Percentiles rank a stretch among this genome's conserved stretches.
Evolutionary conservation across 2,797 vertebrate species (phyloP).

Genomic region (Avahi laniger): DNA sequence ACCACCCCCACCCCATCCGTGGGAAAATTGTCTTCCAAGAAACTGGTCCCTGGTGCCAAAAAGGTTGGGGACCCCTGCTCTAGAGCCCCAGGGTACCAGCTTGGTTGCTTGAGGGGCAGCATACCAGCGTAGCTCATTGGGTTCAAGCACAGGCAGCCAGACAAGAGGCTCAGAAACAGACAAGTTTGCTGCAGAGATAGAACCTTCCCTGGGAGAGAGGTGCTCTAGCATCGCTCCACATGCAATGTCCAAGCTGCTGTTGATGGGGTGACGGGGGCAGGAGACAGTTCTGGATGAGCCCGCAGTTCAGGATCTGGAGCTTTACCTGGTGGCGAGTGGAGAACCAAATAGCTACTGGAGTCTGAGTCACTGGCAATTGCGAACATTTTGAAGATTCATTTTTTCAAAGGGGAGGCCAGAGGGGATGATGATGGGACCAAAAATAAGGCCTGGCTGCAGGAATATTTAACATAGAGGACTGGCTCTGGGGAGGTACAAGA

Average conservation of each 20-base stretch:
- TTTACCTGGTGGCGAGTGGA: background rate
- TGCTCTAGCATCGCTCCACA: background rate
- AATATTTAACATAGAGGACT: background rate
- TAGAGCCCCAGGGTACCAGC: background rate
- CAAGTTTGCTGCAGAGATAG: background rate
- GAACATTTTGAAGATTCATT: background rate
- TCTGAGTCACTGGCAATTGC: background rate
- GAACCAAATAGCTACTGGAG: background rate
- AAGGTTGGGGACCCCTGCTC: too few species aligned
- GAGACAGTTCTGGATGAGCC: too few species aligned
- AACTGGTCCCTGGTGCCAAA: too few species aligned
- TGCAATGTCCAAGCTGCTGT: accelerated
- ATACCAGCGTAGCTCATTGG: accelerated
- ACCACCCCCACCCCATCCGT: too few species aligned
- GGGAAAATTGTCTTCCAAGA: too few species aligned
- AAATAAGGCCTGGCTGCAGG: background rate
- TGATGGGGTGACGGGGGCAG: accelerated
- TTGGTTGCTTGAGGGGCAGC: background rate
- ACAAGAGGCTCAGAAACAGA: background rate
- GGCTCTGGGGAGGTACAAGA: background rate
- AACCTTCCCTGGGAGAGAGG: background rate
- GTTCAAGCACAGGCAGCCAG: background rate
- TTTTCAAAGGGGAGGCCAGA: background rate
- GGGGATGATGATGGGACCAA: background rate
- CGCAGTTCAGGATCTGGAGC: background rate